These are phyloP conservation scores for Atlantisia rogersi DNA, from an alignment of 2,113 vertebrate species.

Conservation along the genomic window DNA sequence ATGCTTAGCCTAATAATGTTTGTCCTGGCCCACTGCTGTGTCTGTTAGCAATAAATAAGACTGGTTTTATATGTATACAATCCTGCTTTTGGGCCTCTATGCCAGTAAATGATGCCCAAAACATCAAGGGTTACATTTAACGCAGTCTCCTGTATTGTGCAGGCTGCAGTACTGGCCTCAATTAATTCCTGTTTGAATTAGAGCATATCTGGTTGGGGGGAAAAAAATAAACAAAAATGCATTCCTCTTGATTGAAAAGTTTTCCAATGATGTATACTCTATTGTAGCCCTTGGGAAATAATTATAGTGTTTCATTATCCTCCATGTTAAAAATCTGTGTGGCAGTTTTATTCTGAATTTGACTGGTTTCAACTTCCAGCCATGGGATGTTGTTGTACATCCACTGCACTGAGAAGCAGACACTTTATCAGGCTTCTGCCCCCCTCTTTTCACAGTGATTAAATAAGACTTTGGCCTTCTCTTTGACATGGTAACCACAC, in stretches of 20 bases:
- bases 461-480: background rate
- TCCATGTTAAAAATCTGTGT: background rate
- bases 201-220: background rate
- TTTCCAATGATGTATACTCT: background rate
- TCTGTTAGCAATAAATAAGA: background rate
- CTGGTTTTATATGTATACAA: background rate
- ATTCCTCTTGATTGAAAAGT: background rate
- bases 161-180: background rate
- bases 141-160: background rate
- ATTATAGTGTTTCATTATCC: constrained; percentile 15
- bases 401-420: background rate
- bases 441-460: background rate
- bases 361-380: constrained; percentile 1
- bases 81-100: background rate
- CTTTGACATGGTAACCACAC: background rate
- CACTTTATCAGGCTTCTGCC: background rate
- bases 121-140: background rate
- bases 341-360: constrained; percentile 8
- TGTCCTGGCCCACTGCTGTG: background rate
- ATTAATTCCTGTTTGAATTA: constrained; percentile 15
- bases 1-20: constrained; percentile 31
- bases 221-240: background rate
- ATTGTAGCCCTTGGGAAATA: constrained; percentile 15
- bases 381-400: background rate
- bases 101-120: background rate